Base-by-base conservation (phyloP, 2,888 invertebrate species). In the Netelia virgata region DNA sequence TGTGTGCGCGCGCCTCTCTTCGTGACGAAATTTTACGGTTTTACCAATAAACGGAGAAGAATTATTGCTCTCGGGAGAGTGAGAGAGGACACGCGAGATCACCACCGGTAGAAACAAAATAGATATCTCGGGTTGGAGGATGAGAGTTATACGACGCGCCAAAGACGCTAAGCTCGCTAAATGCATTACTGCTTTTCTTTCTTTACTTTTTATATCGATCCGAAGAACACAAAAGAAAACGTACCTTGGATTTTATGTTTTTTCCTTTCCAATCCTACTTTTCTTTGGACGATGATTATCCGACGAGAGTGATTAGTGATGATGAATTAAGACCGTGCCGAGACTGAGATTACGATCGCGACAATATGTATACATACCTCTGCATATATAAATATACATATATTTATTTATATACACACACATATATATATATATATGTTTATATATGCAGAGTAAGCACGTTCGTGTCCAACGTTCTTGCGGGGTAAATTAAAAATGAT, bases 1-100 rank as follows among this genome's bases (percentile, higher is more conserved):
- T 53, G 53, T 53, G n/a, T n/a, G 16, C 10, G 14, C 10, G n/a
- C 41, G 55, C n/a, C 41, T 53, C 72, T 72, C 28, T 43, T 57
- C 57, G 41, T 16, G 57, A 57, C 57, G 59, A 64, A 79, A 83
- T 83, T 83, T 83, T 70, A 78, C 70, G 79, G 74, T 75, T 66
- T 50, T 59, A 64, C 75, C 64, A 69, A 79, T 83, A 83, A 83
- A 63, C 47, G 64, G 9, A 16, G 36, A 63, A 74, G 73, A 83
- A 55, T 75, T 75, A 64, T 75, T 57, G 79, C 18, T 16, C 83
- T 70, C 43, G 3, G 20, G 83, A 64, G 78, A 78, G 6, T 36
- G 3, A 20, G 47, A 14, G 47, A 14, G 10, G 11, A 3, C 14
- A 23, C 28, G 43, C n/a, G 36, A 50, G 57, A 43, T 70, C 20